A percentile compares a stretch with the other conserved stretches of the same genome.
Evolutionary conservation across 2,797 vertebrate genomes (phyloP).

Genomic region (Takifugu ocellatus): DNA sequence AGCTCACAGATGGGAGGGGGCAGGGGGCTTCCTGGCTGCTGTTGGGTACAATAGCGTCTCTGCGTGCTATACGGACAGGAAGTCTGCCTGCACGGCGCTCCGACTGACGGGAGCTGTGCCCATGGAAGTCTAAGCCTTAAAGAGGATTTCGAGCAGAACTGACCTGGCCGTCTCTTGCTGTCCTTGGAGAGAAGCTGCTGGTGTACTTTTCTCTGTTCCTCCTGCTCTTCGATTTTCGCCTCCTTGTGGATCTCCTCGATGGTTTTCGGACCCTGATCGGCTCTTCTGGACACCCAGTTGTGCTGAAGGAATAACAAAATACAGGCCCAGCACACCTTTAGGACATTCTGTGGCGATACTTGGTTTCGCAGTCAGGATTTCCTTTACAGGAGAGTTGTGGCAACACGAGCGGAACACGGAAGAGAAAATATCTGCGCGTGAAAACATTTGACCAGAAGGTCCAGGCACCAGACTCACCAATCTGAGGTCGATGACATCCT

Average conservation of each 20-base stretch:
- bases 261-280: constrained; percentile 96
- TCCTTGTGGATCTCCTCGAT: constrained; percentile 99
- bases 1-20: constrained; percentile 30
- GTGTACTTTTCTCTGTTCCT: constrained; percentile 94
- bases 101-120: constrained; percentile 35
- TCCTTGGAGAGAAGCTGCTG: constrained; percentile 96
- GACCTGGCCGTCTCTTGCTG: constrained; percentile 91
- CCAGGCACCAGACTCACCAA: constrained; percentile 78
- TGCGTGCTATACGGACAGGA: constrained; percentile 48
- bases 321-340: neutral
- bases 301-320: constrained; percentile 69
- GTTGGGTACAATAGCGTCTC: constrained; percentile 47
- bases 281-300: constrained; percentile 94
- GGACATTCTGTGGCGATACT: neutral
- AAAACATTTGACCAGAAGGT: constrained; percentile 5
- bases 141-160: constrained; percentile 64
- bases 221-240: constrained; percentile 97
- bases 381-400: no score
- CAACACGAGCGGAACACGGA: no score
- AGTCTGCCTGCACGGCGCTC: constrained; percentile 40
- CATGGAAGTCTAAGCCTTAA: constrained; percentile 54
- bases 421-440: neutral
- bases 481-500: constrained; percentile 94
- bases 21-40: constrained; percentile 41
- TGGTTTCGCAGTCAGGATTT: neutral